phyloP scores from a whole-genome alignment of 1,140 invertebrate species.

The Formica exsecta region DNA sequence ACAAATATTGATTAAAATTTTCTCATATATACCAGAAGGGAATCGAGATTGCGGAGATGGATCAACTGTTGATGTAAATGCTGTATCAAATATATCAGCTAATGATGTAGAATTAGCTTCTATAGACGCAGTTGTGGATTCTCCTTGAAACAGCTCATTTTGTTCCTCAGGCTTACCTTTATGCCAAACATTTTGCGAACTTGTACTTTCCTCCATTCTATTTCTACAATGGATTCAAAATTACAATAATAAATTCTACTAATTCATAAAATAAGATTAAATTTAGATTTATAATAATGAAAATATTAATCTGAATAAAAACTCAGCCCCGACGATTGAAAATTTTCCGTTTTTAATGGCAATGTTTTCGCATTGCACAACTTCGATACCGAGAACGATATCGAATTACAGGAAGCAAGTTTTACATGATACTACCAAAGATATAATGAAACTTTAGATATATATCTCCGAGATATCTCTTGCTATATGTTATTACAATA shows the following conservation, averaged over 20 bases:
- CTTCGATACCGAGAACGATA: conserved; percentile 32
- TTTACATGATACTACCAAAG: background rate
- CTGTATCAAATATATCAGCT: conserved; percentile 87
- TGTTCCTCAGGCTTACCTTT: conserved; percentile 81
- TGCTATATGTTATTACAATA: background rate
- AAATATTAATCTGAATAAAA: background rate
- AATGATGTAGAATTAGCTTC: conserved; percentile 85
- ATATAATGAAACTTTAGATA: conserved; percentile 12
- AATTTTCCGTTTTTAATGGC: background rate
- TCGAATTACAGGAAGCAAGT: conserved; percentile 46
- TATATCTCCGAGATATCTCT: conserved; percentile 19
- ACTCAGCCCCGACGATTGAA: background rate
- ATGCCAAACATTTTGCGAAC: conserved; percentile 80
- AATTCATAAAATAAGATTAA: background rate
- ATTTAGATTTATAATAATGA: background rate
- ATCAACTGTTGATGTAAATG: conserved; percentile 87
- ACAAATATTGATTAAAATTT: background rate
- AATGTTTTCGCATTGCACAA: background rate
- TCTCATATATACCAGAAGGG: conserved; percentile 80
- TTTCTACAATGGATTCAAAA: conserved; percentile 17
- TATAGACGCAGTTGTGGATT: conserved; percentile 79
- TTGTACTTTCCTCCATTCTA: conserved; percentile 82
- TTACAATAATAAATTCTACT: background rate
- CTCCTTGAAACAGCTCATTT: conserved; percentile 79
- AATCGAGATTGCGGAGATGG: conserved; percentile 83